Percentiles rank a stretch among this genome's conserved stretches.
Evolutionary conservation across 2,797 vertebrate species (phyloP).

Genomic region (Coreius guichenoti): DNA sequence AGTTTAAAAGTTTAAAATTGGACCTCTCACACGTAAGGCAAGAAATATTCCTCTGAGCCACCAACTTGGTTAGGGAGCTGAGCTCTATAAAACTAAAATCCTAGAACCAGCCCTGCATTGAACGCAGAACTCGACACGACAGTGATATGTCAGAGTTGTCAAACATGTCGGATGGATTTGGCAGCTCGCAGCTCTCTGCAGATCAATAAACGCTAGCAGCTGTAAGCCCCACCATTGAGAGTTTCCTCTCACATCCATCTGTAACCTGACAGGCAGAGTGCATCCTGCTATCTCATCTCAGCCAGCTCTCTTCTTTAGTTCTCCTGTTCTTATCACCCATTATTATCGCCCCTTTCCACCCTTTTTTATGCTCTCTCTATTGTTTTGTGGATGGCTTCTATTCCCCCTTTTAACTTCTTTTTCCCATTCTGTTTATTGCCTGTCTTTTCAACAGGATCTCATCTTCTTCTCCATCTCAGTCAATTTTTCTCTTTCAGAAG

Average conservation of each 20-base stretch:
- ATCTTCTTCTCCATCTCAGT: slow-evolving; percentile 44
- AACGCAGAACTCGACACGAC: neutral
- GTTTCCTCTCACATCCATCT: slow-evolving; percentile 8
- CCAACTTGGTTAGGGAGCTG: neutral
- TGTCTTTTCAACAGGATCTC: slow-evolving; percentile 32
- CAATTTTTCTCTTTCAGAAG: neutral
- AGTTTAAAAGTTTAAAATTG: neutral
- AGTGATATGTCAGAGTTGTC: slow-evolving; percentile 9
- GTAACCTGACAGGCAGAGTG: slow-evolving; percentile 30
- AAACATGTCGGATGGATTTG: slow-evolving; percentile 25
- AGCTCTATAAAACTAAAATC: neutral
- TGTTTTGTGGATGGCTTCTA: slow-evolving; percentile 42
- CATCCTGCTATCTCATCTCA: slow-evolving; percentile 27
- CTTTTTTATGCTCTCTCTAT: slow-evolving; percentile 47
- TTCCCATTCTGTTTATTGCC: slow-evolving; percentile 35
- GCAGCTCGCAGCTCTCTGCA: slow-evolving; percentile 3
- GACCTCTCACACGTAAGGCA: neutral
- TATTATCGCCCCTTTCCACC: slow-evolving; percentile 28
- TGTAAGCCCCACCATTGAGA: slow-evolving; percentile 20
- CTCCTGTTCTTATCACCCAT: slow-evolving; percentile 31
- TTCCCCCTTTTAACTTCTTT: slow-evolving; percentile 39
- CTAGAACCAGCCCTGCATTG: neutral
- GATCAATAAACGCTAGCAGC: slow-evolving; percentile 29
- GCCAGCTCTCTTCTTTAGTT: neutral
- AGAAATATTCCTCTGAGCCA: neutral